These are phyloP conservation scores for Ryuthela nishihirai DNA, from an alignment of 2,888 invertebrate species.

Conservation along the genomic window DNA sequence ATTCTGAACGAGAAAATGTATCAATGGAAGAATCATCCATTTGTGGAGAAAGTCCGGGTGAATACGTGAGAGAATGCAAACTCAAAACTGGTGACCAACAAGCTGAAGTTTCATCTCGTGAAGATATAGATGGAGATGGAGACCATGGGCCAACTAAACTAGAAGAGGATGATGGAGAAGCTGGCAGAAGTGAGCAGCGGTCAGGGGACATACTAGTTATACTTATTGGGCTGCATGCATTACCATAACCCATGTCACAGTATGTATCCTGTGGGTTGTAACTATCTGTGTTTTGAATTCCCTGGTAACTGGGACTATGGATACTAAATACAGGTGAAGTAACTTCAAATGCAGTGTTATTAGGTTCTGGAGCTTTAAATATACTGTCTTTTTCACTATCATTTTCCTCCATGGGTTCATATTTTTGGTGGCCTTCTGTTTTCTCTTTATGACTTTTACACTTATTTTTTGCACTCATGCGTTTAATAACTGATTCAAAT, in stretches of 20 bases:
- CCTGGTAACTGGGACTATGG: conserved; percentile 43
- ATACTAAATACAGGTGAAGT: conserved; percentile 29
- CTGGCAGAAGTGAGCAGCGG: neutral
- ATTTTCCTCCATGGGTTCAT: no score
- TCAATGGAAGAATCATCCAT: no score
- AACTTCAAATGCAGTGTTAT: neutral
- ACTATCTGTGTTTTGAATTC: conserved; percentile 21
- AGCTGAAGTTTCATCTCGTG: neutral
- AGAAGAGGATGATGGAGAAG: conserved; percentile 3
- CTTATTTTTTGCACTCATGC: no score
- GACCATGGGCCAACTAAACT: conserved; percentile 5
- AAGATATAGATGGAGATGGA: conserved; percentile 1
- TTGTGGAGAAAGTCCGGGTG: no score
- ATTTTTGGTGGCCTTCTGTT: no score
- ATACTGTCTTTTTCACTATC: no score
- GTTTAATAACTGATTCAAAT: no score
- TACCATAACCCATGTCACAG: conserved; percentile 5
- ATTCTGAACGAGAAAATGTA: no score
- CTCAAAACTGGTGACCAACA: conserved; percentile 8
- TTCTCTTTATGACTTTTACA: no score
- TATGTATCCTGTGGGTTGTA: no score
- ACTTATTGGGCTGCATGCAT: conserved; percentile 8
- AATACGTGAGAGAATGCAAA: neutral
- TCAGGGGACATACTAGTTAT: conserved; percentile 10
- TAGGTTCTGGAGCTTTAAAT: neutral